Conservation (phyloP, 2,113 vertebrate genomes). For the Phrynosoma platyrhinos region DNA sequence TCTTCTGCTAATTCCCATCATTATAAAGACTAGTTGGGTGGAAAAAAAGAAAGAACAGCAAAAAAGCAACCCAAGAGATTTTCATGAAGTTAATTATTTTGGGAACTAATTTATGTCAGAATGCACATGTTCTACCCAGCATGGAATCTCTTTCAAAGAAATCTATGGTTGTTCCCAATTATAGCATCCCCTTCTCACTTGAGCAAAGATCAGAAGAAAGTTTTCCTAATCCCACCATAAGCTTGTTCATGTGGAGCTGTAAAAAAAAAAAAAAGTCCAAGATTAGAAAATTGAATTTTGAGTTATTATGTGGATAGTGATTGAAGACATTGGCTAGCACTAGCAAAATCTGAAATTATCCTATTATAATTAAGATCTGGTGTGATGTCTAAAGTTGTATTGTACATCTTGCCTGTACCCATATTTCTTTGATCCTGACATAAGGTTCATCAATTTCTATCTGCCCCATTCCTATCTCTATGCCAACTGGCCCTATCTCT, state of each 20-base stretch:
- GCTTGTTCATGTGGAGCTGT: neutral
- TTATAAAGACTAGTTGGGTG: neutral
- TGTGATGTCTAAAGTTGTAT: neutral
- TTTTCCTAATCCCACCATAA: neutral
- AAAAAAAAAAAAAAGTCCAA: neutral
- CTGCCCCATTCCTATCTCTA: no score
- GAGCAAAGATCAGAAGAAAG: neutral
- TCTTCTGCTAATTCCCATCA: neutral
- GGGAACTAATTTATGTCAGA: neutral
- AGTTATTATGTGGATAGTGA: neutral
- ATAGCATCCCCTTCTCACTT: neutral
- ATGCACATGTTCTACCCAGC: neutral
- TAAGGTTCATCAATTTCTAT: no score
- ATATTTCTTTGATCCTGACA: neutral
- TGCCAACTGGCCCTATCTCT: neutral
- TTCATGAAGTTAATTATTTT: neutral
- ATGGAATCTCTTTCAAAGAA: neutral
- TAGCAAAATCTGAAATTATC: neutral
- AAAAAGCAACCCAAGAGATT: neutral
- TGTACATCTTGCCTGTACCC: neutral
- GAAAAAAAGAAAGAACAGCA: neutral
- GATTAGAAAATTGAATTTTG: neutral
- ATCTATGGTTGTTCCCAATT: neutral
- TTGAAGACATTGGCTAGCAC: neutral
- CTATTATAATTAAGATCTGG: constrained; percentile 7